Percentiles rank a stretch among this genome's conserved stretches.
Evolutionary conservation across 92 coral and sea anemone genomes (phyloP).

Genomic region (Porites rus): DNA sequence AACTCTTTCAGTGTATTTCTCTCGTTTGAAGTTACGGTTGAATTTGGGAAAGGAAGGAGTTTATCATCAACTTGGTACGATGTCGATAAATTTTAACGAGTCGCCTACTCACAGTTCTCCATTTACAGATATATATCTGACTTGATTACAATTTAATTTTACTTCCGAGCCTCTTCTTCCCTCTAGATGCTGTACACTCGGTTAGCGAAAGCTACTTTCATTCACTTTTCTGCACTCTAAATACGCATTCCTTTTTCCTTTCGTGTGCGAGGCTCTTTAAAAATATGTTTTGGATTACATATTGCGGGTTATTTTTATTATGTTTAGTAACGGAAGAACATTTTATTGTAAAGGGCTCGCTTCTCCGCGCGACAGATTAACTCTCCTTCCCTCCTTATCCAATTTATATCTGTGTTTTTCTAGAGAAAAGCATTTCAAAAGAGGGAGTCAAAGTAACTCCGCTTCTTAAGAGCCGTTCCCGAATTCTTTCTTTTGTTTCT

Average conservation of each 20-base stretch:
- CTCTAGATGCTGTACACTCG: not conserved
- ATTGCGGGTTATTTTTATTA: not conserved
- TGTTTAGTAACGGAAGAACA: constrained; percentile 16
- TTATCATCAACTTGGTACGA: too few relatives aligned
- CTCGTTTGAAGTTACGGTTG: too few relatives aligned
- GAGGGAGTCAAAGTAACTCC: not conserved
- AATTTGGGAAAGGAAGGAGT: too few relatives aligned
- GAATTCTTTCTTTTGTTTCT: constrained; percentile 30
- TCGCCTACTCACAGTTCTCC: too few relatives aligned
- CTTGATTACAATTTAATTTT: too few relatives aligned
- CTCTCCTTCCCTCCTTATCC: not conserved
- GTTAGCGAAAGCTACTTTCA: not conserved
- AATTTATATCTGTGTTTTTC: not conserved
- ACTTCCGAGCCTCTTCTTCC: not conserved
- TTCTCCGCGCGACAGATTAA: not conserved
- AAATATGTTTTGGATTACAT: not conserved
- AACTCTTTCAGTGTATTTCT: too few relatives aligned
- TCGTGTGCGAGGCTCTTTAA: not conserved
- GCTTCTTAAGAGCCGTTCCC: constrained; percentile 23
- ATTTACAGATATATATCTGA: too few relatives aligned
- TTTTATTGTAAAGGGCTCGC: not conserved
- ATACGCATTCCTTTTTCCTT: not conserved
- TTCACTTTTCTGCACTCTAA: not conserved
- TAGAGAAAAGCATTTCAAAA: not conserved
- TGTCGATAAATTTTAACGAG: too few relatives aligned